Evolutionary conservation across 2,113 vertebrate species (phyloP).

Genomic region (Anguilla rostrata): DNA sequence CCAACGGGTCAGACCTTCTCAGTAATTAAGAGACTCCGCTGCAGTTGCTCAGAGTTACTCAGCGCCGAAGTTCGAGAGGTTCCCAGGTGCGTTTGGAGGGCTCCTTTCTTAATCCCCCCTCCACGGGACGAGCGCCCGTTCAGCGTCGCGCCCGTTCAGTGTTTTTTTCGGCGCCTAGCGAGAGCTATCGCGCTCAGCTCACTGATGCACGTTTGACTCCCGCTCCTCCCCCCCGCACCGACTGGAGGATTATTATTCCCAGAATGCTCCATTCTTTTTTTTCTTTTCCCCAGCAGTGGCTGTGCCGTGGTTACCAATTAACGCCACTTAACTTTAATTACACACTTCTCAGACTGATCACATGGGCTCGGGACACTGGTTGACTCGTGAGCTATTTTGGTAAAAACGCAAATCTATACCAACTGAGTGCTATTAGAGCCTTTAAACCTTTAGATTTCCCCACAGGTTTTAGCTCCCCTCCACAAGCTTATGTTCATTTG

Average conservation of each 20-base stretch:
- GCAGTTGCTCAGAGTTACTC: slow-evolving; percentile 9
- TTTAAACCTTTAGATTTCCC: not conserved
- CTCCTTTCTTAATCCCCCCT: not conserved
- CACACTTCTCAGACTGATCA: slow-evolving; percentile 16
- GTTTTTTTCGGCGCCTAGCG: slow-evolving; percentile 37
- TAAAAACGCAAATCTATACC: not conserved
- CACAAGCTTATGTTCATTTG: not conserved
- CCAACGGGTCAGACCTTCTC: slow-evolving; percentile 32
- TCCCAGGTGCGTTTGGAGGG: slow-evolving; percentile 11
- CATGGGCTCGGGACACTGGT: not conserved
- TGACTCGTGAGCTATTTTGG: not conserved
- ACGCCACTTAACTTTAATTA: slow-evolving; percentile 36
- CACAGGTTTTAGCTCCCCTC: not conserved
- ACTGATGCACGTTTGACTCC: not conserved
- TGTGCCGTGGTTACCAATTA: slow-evolving; percentile 34
- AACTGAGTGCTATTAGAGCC: not conserved
- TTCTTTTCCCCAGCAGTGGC: not conserved
- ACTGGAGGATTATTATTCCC: slow-evolving; percentile 28
- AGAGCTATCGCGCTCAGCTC: slow-evolving; percentile 27
- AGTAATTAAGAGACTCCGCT: slow-evolving; percentile 48
- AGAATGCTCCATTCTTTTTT: slow-evolving; percentile 20
- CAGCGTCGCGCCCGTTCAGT: slow-evolving; percentile 1
- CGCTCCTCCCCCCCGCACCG: slow-evolving; percentile 11
- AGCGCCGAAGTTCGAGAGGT: slow-evolving; percentile 26
- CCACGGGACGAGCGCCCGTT: not conserved